Evolutionary conservation across 2,797 vertebrate genomes (phyloP).

Genomic region (Parambassis ranga): DNA sequence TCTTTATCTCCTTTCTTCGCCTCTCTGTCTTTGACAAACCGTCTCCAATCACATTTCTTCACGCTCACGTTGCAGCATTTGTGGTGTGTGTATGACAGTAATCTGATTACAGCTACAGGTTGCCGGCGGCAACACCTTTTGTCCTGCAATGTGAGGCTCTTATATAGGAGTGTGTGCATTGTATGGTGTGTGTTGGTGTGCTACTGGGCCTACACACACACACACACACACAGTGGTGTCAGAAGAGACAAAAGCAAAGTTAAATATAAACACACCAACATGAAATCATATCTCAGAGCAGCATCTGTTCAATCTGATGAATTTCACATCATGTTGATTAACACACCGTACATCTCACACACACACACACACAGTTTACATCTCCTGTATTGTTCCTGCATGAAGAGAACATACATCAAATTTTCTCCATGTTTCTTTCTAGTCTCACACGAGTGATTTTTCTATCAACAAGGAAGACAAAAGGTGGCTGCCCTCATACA

Average conservation of each 20-base stretch:
- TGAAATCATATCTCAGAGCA: constrained; percentile 33
- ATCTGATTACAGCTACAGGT: constrained; percentile 63
- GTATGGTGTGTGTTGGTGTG: background rate
- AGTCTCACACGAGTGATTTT: no score
- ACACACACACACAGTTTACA: no score
- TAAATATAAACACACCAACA: constrained; percentile 55
- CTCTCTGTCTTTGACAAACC: constrained; percentile 29
- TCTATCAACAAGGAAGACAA: no score
- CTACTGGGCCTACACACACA: constrained; percentile 12
- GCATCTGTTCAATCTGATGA: constrained; percentile 51
- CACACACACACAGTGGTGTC: no score
- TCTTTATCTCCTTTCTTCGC: constrained; percentile 15
- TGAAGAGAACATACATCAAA: constrained; percentile 19
- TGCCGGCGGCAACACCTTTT: constrained; percentile 56
- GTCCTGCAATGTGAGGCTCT: constrained; percentile 30
- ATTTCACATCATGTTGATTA: constrained; percentile 46
- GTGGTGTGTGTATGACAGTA: constrained; percentile 49
- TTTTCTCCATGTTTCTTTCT: no score
- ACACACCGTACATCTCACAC: constrained; percentile 27
- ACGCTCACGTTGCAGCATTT: constrained; percentile 14
- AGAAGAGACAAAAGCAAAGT: constrained; percentile 42
- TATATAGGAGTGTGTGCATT: background rate
- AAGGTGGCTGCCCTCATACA: no score
- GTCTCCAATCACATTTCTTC: constrained; percentile 53
- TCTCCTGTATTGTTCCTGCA: background rate